Evolutionary conservation across 2,797 vertebrate genomes (phyloP).

Genomic region (Macropodus opercularis): DNA sequence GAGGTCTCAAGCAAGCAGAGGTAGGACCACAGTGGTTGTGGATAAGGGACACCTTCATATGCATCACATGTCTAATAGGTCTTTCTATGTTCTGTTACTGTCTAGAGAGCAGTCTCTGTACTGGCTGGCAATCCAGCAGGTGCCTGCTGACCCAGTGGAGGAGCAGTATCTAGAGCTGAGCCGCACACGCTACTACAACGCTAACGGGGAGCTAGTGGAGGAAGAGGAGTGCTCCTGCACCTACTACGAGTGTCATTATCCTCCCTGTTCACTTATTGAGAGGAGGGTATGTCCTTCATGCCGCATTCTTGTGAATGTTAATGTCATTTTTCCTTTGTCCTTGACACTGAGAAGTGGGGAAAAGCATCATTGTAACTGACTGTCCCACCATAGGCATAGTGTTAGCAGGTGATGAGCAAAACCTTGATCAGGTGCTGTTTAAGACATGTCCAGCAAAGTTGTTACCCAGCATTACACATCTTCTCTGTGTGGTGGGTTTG

Average conservation of each 20-base stretch:
- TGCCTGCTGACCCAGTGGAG: conserved; percentile 96
- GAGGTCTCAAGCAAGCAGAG: conserved; percentile 98
- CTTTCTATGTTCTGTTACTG: background rate
- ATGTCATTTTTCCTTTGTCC: too few species aligned
- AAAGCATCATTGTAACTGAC: too few species aligned
- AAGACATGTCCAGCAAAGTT: background rate
- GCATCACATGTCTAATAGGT: background rate
- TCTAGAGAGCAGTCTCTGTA: conserved; percentile 97
- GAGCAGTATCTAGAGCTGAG: conserved; percentile 97
- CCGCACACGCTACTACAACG: conserved; percentile 96
- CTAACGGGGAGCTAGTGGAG: conserved; percentile 97
- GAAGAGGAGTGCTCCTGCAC: conserved; percentile 98
- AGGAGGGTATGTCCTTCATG: conserved; percentile 87
- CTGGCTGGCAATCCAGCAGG: conserved; percentile 98
- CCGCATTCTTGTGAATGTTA: background rate
- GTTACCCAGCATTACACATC: background rate
- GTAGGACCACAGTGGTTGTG: conserved; percentile 58
- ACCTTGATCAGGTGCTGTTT: too few species aligned
- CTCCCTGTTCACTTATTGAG: conserved; percentile 97
- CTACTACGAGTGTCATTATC: conserved; percentile 99
- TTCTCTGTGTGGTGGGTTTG: too few species aligned
- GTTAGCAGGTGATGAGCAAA: too few species aligned
- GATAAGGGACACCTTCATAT: background rate
- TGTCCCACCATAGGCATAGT: too few species aligned
- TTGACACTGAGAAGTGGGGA: too few species aligned